phyloP scores from a whole-genome alignment of 2,888 invertebrate genomes.

The Rambutsinella grinnellia region DNA sequence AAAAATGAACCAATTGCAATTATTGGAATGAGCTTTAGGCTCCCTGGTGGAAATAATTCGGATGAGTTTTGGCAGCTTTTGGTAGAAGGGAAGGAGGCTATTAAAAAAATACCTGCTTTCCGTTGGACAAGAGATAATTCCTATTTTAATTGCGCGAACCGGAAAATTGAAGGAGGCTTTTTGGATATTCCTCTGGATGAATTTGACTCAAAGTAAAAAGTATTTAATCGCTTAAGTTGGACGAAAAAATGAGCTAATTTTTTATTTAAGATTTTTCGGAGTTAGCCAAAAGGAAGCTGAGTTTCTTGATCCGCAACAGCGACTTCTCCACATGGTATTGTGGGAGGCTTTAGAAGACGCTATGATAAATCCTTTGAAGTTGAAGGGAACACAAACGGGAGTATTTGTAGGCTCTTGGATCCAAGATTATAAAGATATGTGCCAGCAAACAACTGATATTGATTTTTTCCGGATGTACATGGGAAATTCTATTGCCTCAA shows the following conservation, averaged over 20 bases:
- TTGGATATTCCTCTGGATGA: not conserved
- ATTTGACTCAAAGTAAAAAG: conserved; percentile 12
- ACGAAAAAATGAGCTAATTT: no score
- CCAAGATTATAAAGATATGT: conserved; percentile 14
- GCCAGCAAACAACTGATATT: not conserved
- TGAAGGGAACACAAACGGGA: conserved; percentile 1
- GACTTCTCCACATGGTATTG: not conserved
- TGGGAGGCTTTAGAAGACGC: conserved; percentile 24
- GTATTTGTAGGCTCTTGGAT: conserved; percentile 12
- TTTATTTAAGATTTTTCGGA: conserved; percentile 23
- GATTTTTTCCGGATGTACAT: conserved; percentile 35
- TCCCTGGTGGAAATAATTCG: not conserved
- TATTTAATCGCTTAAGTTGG: no score
- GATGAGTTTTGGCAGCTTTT: conserved; percentile 13
- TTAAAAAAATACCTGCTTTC: not conserved
- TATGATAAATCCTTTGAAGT: not conserved
- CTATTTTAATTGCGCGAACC: not conserved
- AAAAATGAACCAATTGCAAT: conserved; percentile 8
- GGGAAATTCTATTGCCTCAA: conserved; percentile 41
- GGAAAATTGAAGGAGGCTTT: conserved; percentile 4
- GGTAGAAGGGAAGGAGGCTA: not conserved
- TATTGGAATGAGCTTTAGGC: conserved; percentile 5
- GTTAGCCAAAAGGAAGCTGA: conserved; percentile 1
- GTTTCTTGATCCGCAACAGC: conserved; percentile 9
- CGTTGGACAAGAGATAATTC: conserved; percentile 18